phyloP scores from a whole-genome alignment of 2,888 invertebrate genomes.

The Polymixis lichenea region DNA sequence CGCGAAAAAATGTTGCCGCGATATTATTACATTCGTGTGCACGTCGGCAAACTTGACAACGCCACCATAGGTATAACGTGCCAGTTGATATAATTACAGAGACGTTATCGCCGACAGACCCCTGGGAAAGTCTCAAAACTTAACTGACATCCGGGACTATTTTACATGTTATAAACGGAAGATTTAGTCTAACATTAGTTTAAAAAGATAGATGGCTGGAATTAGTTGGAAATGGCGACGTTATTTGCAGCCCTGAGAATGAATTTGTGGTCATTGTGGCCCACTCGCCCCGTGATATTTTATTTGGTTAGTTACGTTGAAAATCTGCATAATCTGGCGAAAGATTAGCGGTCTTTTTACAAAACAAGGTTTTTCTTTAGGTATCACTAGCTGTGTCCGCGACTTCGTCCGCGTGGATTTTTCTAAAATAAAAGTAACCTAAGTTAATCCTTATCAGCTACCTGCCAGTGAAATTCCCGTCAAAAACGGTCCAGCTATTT shows the following conservation, averaged over 20 bases:
- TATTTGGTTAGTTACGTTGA: background rate
- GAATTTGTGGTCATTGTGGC: background rate
- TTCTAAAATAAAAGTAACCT: too few species aligned
- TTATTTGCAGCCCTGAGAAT: conserved; percentile 3
- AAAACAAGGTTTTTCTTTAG: too few species aligned
- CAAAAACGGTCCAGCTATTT: too few species aligned
- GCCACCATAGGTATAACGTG: background rate
- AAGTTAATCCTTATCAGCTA: too few species aligned
- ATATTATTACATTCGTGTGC: too few species aligned
- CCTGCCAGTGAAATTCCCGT: too few species aligned
- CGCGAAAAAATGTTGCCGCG: too few species aligned
- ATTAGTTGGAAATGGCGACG: background rate
- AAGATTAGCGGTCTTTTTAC: too few species aligned
- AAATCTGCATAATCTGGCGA: too few species aligned
- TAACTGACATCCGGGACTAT: conserved; percentile 21
- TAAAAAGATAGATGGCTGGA: conserved; percentile 15
- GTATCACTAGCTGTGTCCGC: too few species aligned
- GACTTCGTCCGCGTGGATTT: too few species aligned
- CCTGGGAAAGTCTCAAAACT: background rate
- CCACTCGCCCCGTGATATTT: background rate
- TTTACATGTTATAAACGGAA: conserved; percentile 17
- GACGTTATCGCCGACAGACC: background rate
- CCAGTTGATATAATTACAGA: background rate
- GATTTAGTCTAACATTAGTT: conserved; percentile 4
- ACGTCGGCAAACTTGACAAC: background rate